These are phyloP conservation scores for Saguinus midas DNA, from an alignment of 2,113 vertebrate genomes.

Conservation along the genomic window DNA sequence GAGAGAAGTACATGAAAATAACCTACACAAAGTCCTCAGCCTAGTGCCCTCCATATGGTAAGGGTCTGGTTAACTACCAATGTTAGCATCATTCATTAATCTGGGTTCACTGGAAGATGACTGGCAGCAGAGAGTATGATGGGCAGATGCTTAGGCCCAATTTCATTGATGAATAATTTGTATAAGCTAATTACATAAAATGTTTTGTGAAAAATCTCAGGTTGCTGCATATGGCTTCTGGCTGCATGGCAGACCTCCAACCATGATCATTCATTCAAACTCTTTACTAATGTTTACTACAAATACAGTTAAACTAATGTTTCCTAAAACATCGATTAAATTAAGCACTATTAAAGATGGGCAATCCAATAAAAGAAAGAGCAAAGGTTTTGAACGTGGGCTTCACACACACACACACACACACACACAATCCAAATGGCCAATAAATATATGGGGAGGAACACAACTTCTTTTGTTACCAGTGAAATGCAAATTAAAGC, in stretches of 20 bases:
- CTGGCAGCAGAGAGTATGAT: not conserved
- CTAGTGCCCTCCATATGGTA: not conserved
- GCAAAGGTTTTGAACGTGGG: not conserved
- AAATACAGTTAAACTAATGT: not conserved
- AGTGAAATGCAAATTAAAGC: slow-evolving; percentile 35
- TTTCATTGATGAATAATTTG: slow-evolving; percentile 23
- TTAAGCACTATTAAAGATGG: slow-evolving; percentile 11
- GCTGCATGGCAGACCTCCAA: not conserved
- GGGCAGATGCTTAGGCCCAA: not conserved
- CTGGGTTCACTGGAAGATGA: not conserved
- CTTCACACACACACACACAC: not conserved
- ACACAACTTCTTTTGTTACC: not conserved
- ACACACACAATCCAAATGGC: not conserved
- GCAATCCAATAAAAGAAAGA: not conserved
- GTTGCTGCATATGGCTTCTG: slow-evolving; percentile 23
- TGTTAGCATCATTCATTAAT: not conserved
- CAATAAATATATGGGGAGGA: not conserved
- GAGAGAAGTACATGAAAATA: not conserved
- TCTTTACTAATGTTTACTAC: not conserved
- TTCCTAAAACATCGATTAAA: slow-evolving; percentile 40
- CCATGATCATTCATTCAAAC: not conserved
- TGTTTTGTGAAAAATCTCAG: slow-evolving; percentile 11
- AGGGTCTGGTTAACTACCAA: not conserved
- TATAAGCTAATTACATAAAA: slow-evolving; percentile 36
- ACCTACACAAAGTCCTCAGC: rapidly evolving